phyloP scores from a whole-genome alignment of 2,888 invertebrate species.

The Leptinotarsa juncta region DNA sequence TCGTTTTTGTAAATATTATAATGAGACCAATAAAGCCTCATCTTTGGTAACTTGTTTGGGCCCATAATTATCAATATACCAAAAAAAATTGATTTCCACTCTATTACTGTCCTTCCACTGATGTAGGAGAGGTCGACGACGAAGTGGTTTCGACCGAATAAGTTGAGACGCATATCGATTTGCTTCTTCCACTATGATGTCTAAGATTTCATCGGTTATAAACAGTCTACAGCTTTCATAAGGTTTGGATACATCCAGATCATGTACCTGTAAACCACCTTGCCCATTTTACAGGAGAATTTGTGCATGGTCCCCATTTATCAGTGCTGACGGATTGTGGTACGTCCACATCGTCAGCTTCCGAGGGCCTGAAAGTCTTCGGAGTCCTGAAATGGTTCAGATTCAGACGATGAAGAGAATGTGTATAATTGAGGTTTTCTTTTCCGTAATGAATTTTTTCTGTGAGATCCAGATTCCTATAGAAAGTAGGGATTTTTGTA shows the following conservation, averaged over 20 bases:
- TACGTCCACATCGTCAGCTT: background rate
- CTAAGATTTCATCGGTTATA: constrained; percentile 25
- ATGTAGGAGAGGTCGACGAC: constrained; percentile 19
- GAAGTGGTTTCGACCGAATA: constrained; percentile 22
- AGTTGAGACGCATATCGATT: constrained; percentile 20
- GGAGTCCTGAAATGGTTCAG: background rate
- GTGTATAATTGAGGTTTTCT: background rate
- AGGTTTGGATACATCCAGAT: constrained; percentile 17
- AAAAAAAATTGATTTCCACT: constrained; percentile 24
- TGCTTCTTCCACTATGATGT: constrained; percentile 23
- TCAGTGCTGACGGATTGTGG: constrained; percentile 4
- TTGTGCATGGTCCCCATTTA: constrained; percentile 1
- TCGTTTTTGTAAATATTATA: constrained; percentile 15
- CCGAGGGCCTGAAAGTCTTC: background rate
- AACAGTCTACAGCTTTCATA: constrained; percentile 17
- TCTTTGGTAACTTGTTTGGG: constrained; percentile 27
- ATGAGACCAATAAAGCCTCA: constrained; percentile 32
- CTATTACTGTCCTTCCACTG: constrained; percentile 24
- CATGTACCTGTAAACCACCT: constrained; percentile 3
- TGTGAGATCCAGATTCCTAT: background rate
- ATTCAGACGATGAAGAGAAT: background rate
- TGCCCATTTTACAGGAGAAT: background rate
- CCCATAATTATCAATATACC: constrained; percentile 26
- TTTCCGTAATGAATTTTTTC: background rate
- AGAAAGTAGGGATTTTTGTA: background rate